phyloP scores from a whole-genome alignment of 2,797 vertebrate species.

The Odontamblyopus lacepedii region DNA sequence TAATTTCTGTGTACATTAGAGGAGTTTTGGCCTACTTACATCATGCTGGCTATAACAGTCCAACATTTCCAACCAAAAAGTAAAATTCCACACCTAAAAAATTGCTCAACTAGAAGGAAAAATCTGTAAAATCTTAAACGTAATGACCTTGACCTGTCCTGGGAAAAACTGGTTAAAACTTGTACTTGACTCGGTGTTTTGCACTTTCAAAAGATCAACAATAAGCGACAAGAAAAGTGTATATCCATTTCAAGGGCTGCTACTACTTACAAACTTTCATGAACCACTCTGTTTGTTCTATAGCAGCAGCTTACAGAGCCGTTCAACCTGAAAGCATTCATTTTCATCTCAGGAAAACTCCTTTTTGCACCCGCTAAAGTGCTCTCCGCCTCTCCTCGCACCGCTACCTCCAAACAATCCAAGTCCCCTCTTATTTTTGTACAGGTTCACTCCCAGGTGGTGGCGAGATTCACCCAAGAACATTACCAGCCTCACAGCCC shows the following conservation, averaged over 20 bases:
- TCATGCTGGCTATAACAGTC: too few species aligned
- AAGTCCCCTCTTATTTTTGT: conserved; percentile 32
- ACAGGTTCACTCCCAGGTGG: conserved; percentile 41
- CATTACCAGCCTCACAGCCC: conserved; percentile 6
- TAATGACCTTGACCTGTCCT: too few species aligned
- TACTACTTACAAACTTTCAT: conserved; percentile 18
- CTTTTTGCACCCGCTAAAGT: conserved; percentile 40
- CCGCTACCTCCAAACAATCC: conserved; percentile 38
- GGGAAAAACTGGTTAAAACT: too few species aligned
- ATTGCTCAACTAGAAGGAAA: too few species aligned
- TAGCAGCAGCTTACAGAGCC: conserved; percentile 25
- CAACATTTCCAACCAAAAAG: too few species aligned
- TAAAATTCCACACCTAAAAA: too few species aligned
- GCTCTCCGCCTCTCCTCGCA: conserved; percentile 35
- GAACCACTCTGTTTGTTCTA: conserved; percentile 22
- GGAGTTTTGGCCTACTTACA: too few species aligned
- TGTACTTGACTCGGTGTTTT: not conserved
- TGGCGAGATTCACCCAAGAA: conserved; percentile 18
- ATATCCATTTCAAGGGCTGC: conserved; percentile 10
- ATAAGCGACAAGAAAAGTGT: not conserved
- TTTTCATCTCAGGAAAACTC: conserved; percentile 34
- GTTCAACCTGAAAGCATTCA: conserved; percentile 25
- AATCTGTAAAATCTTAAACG: too few species aligned
- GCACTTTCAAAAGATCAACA: not conserved
- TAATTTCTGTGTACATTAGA: too few species aligned